Evolutionary conservation across 2,888 invertebrate species (phyloP), one percentile per base, ranked within the genome.

Genomic region (Phyllotreta striolata): DNA sequence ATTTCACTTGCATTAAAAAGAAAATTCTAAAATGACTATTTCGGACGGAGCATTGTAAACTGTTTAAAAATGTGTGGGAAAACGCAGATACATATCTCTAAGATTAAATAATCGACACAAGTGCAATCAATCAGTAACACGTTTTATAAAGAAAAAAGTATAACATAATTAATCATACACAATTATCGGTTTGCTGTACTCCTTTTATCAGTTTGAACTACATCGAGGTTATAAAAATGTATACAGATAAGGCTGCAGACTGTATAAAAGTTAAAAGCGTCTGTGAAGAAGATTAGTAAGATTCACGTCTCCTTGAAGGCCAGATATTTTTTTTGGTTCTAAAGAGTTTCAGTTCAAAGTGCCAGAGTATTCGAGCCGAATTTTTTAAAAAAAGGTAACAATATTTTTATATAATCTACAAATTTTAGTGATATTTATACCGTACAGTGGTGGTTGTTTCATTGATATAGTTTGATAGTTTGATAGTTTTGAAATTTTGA

Each of bases 191-290:
- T 56, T 56, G 34, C 43, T 56, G 37, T 44, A 14, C 6, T 52
- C n/a, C 12, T 59, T 24, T 24, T 60, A 60, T 60, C 60, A 60
- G 43, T 43, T 13, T 60, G 60, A 60, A 54, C 52, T 9, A 54
- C 14, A 54, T 44, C 37, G 44, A 60, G 60, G 60, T 60, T 52
- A 60, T 38, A 52, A 60, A 52, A 60, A 10, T 52, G 6, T 44
- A 43, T 44, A 43, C 43, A 60, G 52, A 60, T 43, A 52, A 43
- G n/a, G 5, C 7, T 6, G 14, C 43, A 43, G 60, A 51, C 51
- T 52, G 51, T 60, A 60, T 52, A 60, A 47, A 24, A 57, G 9
- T 41, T 41, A 41, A 4, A n/a, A n/a, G n/a, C 41, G 41, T 41
- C 10, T 41, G 24, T 24, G 24, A 1, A 41, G 10, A 41, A 41